Base-by-base conservation (phyloP, 2,113 vertebrate genomes). In the Dromas ardeola region DNA sequence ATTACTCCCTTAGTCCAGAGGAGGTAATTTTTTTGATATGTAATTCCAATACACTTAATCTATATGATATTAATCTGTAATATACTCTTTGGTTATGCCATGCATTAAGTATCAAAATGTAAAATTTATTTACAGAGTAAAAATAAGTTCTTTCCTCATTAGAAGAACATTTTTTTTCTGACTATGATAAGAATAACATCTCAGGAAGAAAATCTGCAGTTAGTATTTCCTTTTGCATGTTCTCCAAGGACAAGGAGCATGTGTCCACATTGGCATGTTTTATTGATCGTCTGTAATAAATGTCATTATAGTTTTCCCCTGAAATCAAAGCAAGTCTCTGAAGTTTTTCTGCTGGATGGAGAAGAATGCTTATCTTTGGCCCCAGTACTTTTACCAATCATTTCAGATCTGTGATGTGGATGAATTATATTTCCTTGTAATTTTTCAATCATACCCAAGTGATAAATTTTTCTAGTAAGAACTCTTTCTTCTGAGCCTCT, bases 21-120 rank as follows among this genome's bases (percentile, higher is more conserved):
- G 1, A 90, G 69, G 13, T 63, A 69, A 52, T 0, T 20, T 62
- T 63, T 73, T 30, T 0, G 2, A 30, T 53, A 3, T 11, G 1
- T 36, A 42, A 56, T 79, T 43, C 20, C 19, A 59, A 27, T 79
- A 38, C 23, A 4, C 13, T 52, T 14, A 63, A 65, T n/a, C 22
- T n/a, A 10, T 49, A 29, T 45, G 50, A 32, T 52, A 53, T 13
- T 69, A 59, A 7, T 61, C 12, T 4, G 0, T 16, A 50, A 36
- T 61, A 62, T 21, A 25, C 25, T 30, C 8, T 55, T 84, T 78
- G 32, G 5, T 43, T 50, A 55, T 25, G 27, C 2, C 3, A 11
- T 36, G 18, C 12, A 74, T 30, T 18, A 18, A 67, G 50, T 20
- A 17, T 66, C n/a, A 71, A 88, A 84, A 70, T 12, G 3, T 52